These are phyloP conservation scores for Poeciliopsis turrubarensis DNA, from an alignment of 2,113 vertebrate species.

Conservation along the genomic window DNA sequence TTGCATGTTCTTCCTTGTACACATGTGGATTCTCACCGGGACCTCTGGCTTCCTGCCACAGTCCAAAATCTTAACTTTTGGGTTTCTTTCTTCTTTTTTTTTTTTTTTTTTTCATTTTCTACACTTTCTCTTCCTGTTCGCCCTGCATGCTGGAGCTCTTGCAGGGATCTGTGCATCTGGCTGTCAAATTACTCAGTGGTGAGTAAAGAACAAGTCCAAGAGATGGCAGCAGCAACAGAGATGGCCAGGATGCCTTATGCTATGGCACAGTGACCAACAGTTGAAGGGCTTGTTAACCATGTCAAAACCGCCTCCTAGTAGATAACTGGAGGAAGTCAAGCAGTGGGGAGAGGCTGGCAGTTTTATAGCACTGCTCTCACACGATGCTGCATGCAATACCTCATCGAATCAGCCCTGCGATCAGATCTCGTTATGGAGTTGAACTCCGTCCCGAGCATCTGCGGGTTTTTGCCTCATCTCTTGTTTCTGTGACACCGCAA, in stretches of 20 bases:
- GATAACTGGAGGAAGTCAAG: conserved; percentile 5
- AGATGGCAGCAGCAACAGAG: conserved; percentile 13
- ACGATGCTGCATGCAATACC: neutral
- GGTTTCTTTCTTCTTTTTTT: conserved; percentile 10
- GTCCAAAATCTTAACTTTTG: too few relatives aligned
- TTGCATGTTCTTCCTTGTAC: too few relatives aligned
- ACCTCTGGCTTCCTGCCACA: too few relatives aligned
- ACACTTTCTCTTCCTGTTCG: neutral
- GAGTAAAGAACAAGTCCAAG: conserved; percentile 21
- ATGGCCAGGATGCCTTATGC: conserved; percentile 31
- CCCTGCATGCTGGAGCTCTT: conserved; percentile 26
- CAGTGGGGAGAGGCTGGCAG: neutral
- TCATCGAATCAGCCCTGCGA: neutral
- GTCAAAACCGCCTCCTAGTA: conserved; percentile 10
- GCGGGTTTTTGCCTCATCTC: conserved; percentile 50
- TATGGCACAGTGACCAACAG: conserved; percentile 33
- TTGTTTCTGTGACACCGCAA: conserved; percentile 53
- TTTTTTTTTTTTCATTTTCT: conserved; percentile 27
- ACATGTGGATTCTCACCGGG: too few relatives aligned
- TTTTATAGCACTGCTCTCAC: neutral
- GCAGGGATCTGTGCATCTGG: conserved; percentile 33
- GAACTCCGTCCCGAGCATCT: conserved; percentile 33
- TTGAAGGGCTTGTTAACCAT: conserved; percentile 31
- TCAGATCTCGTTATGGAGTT: conserved; percentile 33
- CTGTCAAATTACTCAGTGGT: conserved; percentile 28